Conservation (phyloP, 1,140 invertebrate species). For the Diorhabda sublineata region DNA sequence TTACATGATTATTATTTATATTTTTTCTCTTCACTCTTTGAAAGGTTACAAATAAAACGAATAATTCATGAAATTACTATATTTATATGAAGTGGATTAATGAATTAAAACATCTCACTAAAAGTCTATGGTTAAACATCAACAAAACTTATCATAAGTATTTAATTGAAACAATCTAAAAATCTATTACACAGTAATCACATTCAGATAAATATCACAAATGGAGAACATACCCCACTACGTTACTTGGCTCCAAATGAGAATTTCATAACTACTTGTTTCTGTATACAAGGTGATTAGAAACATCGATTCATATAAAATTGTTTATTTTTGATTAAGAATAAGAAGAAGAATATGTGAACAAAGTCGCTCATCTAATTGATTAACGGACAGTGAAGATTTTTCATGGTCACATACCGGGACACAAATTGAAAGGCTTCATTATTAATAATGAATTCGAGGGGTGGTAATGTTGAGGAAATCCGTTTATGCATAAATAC, state of each 20-base stretch:
- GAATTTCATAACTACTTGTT: slow-evolving; percentile 25
- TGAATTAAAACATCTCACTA: slow-evolving; percentile 47
- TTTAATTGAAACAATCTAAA: slow-evolving; percentile 46
- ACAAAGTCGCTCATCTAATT: too few relatives aligned
- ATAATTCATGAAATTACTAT: slow-evolving; percentile 37
- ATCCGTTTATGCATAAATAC: too few relatives aligned
- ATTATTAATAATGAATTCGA: too few relatives aligned
- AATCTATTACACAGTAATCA: slow-evolving; percentile 47
- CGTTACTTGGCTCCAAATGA: slow-evolving; percentile 33
- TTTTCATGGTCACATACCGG: too few relatives aligned
- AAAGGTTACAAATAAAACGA: background rate
- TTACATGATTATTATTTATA: too few relatives aligned
- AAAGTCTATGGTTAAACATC: slow-evolving; percentile 47
- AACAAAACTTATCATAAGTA: slow-evolving; percentile 45
- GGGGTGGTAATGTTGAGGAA: too few relatives aligned
- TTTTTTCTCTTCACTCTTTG: background rate
- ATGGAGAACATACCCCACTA: slow-evolving; percentile 42
- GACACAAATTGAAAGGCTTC: too few relatives aligned
- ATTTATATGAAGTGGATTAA: slow-evolving; percentile 42
- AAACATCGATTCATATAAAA: too few relatives aligned
- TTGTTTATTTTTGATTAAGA: too few relatives aligned
- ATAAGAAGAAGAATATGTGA: too few relatives aligned
- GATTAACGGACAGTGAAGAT: too few relatives aligned
- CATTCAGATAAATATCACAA: slow-evolving; percentile 47
- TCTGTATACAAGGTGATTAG: background rate